Conservation (phyloP, 2,113 vertebrate species). For the Gallinago undulata region DNA sequence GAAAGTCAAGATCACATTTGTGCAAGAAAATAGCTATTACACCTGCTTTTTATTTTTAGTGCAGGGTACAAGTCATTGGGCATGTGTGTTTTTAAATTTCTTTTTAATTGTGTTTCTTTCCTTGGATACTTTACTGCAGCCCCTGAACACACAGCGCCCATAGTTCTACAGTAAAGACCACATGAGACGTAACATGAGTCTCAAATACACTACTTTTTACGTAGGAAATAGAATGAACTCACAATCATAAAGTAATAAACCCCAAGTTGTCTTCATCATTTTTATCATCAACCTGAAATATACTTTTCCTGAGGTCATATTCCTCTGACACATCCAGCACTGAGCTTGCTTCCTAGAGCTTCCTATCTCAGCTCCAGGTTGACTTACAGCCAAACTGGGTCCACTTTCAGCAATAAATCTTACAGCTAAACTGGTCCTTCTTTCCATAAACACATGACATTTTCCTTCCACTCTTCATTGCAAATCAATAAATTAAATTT, state of each 20-base stretch:
- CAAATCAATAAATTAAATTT: background rate
- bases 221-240: background rate
- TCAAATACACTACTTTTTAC: background rate
- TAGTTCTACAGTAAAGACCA: background rate
- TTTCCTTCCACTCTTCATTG: background rate
- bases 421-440: background rate
- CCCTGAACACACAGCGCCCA: background rate
- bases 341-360: background rate
- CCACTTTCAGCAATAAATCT: background rate
- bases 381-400: background rate
- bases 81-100: background rate
- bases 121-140: background rate
- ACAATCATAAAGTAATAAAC: background rate
- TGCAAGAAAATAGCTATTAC: background rate
- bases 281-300: background rate
- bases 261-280: background rate
- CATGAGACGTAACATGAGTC: background rate
- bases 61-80: background rate
- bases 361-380: background rate
- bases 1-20: background rate
- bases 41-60: background rate
- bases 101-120: background rate
- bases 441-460: background rate
- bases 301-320: background rate
- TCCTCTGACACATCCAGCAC: background rate